A percentile compares a stretch with the other conserved stretches of the same genome.
Conservation (phyloP, 2,888 invertebrate species). For the Ophonus ardosiacus region DNA sequence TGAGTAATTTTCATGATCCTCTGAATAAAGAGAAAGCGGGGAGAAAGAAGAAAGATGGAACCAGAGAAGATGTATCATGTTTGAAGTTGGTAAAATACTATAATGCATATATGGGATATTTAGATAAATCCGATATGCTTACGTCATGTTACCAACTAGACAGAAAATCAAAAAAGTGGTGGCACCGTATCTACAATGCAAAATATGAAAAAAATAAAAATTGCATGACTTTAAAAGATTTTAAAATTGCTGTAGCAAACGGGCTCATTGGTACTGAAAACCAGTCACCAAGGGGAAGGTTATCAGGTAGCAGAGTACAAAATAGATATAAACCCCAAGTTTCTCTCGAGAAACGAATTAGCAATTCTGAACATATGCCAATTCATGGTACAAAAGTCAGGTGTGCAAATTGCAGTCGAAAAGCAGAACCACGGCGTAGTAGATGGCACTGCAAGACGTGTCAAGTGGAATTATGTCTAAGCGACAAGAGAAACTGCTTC, state of each 20-base stretch:
- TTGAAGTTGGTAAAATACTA: slow-evolving; percentile 60
- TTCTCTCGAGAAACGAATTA: background rate
- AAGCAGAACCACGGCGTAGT: slow-evolving; percentile 9
- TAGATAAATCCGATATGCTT: slow-evolving; percentile 60
- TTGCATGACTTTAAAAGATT: slow-evolving; percentile 10
- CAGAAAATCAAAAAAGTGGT: slow-evolving; percentile 62
- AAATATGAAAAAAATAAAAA: no score
- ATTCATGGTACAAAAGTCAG: slow-evolving; percentile 4
- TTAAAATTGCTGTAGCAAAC: background rate
- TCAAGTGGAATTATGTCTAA: background rate
- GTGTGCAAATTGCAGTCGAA: slow-evolving; percentile 13
- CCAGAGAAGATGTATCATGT: slow-evolving; percentile 51
- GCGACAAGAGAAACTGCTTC: background rate
- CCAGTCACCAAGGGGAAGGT: slow-evolving; percentile 17
- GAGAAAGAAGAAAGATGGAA: slow-evolving; percentile 58
- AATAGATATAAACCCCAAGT: no score
- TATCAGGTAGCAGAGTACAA: no score
- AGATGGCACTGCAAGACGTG: slow-evolving; percentile 21
- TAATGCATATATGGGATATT: slow-evolving; percentile 62
- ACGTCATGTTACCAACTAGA: slow-evolving; percentile 60
- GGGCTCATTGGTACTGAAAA: slow-evolving; percentile 4
- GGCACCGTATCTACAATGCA: slow-evolving; percentile 57
- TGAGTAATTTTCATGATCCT: slow-evolving; percentile 64
- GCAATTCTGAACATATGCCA: background rate
- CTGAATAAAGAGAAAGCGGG: slow-evolving; percentile 22